Evolutionary conservation across 2,113 vertebrate species (phyloP).

Genomic region (Trogon surrucura): DNA sequence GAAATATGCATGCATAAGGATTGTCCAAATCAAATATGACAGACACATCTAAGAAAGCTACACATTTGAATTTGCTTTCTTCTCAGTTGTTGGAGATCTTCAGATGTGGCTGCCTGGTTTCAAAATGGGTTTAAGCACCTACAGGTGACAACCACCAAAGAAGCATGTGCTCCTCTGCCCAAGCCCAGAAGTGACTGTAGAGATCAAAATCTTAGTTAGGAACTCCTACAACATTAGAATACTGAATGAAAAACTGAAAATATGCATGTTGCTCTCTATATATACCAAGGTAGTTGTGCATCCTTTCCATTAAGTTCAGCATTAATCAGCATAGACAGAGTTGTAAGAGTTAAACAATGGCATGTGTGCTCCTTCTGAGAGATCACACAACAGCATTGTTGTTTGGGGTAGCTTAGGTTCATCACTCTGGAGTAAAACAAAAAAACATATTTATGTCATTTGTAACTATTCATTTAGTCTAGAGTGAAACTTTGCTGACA

Average conservation of each 20-base stretch:
- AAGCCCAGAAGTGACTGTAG: not conserved
- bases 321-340: not conserved
- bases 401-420: not conserved
- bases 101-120: not conserved
- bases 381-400: not conserved
- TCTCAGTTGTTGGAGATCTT: not conserved
- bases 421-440: not conserved
- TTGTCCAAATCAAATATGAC: not conserved
- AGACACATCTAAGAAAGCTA: not conserved
- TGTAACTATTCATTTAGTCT: not conserved
- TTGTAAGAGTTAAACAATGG: not conserved
- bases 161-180: accelerated
- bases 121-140: not conserved
- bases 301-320: not conserved
- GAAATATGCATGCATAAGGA: not conserved
- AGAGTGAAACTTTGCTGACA: not conserved
- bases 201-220: not conserved
- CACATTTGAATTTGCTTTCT: not conserved
- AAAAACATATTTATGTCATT: not conserved
- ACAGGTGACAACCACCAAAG: not conserved
- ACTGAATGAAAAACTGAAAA: not conserved
- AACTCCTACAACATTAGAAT: not conserved
- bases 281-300: not conserved
- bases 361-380: not conserved
- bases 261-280: not conserved